Base-by-base conservation (phyloP, 2,888 invertebrate species). In the Acleris laterana region DNA sequence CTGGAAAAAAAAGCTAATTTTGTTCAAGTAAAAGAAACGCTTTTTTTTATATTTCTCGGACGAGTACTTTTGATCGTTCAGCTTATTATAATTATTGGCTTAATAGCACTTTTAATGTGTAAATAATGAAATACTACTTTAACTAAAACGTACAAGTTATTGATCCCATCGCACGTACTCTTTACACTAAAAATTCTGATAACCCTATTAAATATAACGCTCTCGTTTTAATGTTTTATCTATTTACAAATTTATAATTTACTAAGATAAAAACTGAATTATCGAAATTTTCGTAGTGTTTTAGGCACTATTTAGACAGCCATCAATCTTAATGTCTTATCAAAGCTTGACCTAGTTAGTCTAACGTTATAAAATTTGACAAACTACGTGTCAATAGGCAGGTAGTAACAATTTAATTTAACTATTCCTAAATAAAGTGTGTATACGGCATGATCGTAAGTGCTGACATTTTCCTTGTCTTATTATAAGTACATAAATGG, bases 281-380 rank as follows among this genome's bases (percentile, higher is more conserved):
- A 89, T 89, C 90, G 90, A 92, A 91, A 89, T 87, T 90, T 84
- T 91, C 90, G 89, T 91, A 92, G 90, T 91, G 90, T 90, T 90
- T 91, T 93, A 93, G 93, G 93, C 92, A 93, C 93, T 93, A 91
- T 92, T 90, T 90, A 92, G 90, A 93, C 93, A 93, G 93, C 93
- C 93, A 93, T 93, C 91, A 93, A 92, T 93, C 89, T 92, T 92
- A 80, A 91, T 87, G 72, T 88, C 87, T 91, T 90, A 90, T 85
- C 87, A 86, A 93, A 91, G 91, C 92, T 87, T 91, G 80, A 82
- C 84, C 86, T 88, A 87, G 62, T 72, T 88, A 87, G 60, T 72
- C 83, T 87, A 85, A 75, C 79, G 79, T 85, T 88, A 86, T 82
- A 84, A 87, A 88, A 84, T 83, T 62, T 86, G 88, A 89, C 82